Evolutionary conservation across 2,113 vertebrate species (phyloP).

Genomic region (human): GRCh38 chr1:54422501-54423000

Average conservation of each 20-base stretch:
- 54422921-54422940: no score
- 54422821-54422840: neutral
- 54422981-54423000: no score
- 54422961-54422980: no score
- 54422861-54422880: neutral
- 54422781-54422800: neutral
- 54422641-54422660: neutral
- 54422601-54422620: neutral
- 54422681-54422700: neutral
- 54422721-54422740: neutral
- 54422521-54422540: neutral
- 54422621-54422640: neutral
- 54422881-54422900: no score
- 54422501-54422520: neutral
- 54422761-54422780: neutral
- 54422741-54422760: neutral
- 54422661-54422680: neutral
- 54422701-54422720: accelerated
- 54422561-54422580: neutral
- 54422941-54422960: neutral
- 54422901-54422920: no score
- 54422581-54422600: neutral
- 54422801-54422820: neutral
- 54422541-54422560: neutral
- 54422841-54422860: neutral